Conservation (phyloP, 2,113 vertebrate species). For the Cavia porcellus region DNA sequence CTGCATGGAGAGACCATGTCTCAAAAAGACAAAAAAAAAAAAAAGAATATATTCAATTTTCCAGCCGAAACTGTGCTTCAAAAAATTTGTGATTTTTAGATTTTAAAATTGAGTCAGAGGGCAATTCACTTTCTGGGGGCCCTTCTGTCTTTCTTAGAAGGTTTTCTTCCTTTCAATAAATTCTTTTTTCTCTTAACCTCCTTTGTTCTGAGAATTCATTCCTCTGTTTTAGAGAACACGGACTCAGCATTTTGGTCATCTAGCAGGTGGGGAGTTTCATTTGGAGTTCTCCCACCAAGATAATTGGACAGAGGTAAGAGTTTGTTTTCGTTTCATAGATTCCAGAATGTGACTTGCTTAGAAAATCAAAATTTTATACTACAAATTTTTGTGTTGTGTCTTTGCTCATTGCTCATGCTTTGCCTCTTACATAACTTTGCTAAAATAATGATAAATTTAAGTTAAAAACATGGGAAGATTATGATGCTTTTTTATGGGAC, state of each 20-base stretch:
- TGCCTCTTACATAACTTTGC: background rate
- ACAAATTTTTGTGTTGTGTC: background rate
- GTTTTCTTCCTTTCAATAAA: background rate
- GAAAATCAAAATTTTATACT: background rate
- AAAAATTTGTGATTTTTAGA: background rate
- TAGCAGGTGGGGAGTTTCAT: background rate
- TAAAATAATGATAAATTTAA: background rate
- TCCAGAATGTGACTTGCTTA: background rate
- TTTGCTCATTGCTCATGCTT: background rate
- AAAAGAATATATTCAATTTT: background rate
- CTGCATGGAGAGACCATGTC: no score
- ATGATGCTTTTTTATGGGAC: background rate
- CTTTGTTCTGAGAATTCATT: background rate
- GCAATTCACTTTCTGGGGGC: background rate
- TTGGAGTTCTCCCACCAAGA: background rate
- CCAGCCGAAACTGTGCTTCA: background rate
- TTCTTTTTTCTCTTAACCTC: background rate
- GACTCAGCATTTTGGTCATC: background rate
- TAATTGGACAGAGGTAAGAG: background rate
- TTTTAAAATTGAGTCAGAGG: background rate
- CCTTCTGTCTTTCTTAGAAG: background rate
- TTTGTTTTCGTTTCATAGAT: background rate
- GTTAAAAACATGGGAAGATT: background rate
- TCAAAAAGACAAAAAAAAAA: no score
- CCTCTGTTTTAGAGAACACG: background rate